Evolutionary conservation across 2,888 invertebrate species (phyloP).

Genomic region (Allophyes oxyacanthae): DNA sequence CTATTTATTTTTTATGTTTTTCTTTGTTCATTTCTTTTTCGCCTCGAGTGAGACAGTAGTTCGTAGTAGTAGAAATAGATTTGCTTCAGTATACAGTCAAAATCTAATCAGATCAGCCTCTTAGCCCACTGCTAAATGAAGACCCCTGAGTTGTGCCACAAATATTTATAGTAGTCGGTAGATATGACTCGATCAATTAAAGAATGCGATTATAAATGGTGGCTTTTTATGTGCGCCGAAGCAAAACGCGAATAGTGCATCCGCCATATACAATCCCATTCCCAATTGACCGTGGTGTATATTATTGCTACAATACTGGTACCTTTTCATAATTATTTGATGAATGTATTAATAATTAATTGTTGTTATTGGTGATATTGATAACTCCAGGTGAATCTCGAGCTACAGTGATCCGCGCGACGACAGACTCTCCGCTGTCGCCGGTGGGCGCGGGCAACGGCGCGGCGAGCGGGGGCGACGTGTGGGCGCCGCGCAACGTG

Average conservation of each 20-base stretch:
- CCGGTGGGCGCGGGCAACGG: constrained; percentile 90
- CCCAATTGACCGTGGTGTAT: too few species aligned
- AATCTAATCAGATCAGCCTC: background rate
- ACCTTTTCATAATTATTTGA: too few species aligned
- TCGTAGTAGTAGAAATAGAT: constrained; percentile 14
- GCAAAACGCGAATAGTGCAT: too few species aligned
- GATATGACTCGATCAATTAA: too few species aligned
- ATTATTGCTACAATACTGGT: background rate
- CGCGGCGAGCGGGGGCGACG: constrained; percentile 63
- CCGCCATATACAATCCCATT: too few species aligned
- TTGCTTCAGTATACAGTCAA: constrained; percentile 2
- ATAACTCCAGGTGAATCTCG: constrained; percentile 76
- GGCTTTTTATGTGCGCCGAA: too few species aligned
- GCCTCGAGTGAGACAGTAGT: background rate
- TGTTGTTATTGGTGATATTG: background rate
- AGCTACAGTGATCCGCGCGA: constrained; percentile 90
- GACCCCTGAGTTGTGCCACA: background rate
- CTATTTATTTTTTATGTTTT: background rate
- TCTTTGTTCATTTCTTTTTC: background rate
- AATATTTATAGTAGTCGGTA: background rate
- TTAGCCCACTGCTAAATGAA: too few species aligned
- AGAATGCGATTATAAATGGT: too few species aligned
- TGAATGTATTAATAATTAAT: too few species aligned
- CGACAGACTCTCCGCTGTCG: constrained; percentile 96
- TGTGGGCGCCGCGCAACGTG: constrained; percentile 85